phyloP scores from a whole-genome alignment of 2,888 invertebrate genomes.

The Andrena trimmerana region DNA sequence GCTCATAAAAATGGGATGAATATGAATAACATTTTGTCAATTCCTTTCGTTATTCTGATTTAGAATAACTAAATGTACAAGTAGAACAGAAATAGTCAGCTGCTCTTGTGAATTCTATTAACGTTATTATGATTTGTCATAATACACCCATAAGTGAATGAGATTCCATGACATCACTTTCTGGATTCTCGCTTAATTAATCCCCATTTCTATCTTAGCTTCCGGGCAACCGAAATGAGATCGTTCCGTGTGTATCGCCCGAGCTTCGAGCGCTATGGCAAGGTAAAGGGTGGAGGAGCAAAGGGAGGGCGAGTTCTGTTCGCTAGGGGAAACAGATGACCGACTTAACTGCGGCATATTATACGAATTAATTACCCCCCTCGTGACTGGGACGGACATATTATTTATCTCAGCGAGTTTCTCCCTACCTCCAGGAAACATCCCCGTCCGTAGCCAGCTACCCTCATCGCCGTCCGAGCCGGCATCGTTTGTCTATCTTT shows the following conservation, averaged over 20 bases:
- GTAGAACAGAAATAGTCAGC: not conserved
- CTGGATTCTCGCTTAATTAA: conserved; percentile 25
- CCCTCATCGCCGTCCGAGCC: conserved; percentile 72
- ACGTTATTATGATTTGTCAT: not conserved
- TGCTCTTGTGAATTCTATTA: not conserved
- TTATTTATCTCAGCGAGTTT: conserved; percentile 80
- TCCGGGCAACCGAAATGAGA: conserved; percentile 11
- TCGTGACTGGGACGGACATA: conserved; percentile 81
- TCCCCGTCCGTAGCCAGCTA: conserved; percentile 59
- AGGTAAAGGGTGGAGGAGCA: conserved; percentile 6
- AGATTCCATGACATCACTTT: conserved; percentile 12
- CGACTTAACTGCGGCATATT: conserved; percentile 84
- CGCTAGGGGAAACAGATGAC: conserved; percentile 79
- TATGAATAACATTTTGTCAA: too few relatives aligned
- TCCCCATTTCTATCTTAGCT: not conserved
- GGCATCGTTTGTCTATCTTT: conserved; percentile 80
- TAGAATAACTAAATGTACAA: too few relatives aligned
- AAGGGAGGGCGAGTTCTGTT: conserved; percentile 46
- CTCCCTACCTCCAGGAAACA: conserved; percentile 63
- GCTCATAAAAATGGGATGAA: too few relatives aligned
- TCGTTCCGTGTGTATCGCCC: conserved; percentile 37
- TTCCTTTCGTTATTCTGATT: too few relatives aligned
- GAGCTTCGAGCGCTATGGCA: conserved; percentile 1
- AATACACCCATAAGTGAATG: not conserved
- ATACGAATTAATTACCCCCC: conserved; percentile 84